A percentile compares a stretch with the other conserved stretches of the same genome.
phyloP scores from a whole-genome alignment of 2,888 invertebrate species.

The Automeris io region DNA sequence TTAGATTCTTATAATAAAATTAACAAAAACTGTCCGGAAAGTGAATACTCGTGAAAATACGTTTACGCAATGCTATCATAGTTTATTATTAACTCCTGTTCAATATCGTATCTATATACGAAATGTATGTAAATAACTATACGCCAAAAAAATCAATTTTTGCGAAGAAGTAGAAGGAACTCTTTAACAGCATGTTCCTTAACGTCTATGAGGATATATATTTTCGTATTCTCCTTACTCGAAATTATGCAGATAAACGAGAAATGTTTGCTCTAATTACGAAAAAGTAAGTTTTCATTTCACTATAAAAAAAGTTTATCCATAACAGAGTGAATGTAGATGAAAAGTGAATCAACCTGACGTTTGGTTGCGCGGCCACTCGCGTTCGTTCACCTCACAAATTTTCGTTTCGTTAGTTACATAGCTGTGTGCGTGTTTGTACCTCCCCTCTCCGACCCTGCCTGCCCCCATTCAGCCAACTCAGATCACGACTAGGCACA shows the following conservation, averaged over 20 bases:
- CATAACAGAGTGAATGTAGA: slow-evolving; percentile 59
- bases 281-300: slow-evolving; percentile 50
- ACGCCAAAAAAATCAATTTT: too few species aligned
- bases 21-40: too few species aligned
- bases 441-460: slow-evolving; percentile 24
- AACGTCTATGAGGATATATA: too few species aligned
- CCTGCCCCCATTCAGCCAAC: slow-evolving; percentile 51
- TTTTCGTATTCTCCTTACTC: too few species aligned
- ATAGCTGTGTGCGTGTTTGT: slow-evolving; percentile 47
- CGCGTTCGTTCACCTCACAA: slow-evolving; percentile 72
- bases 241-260: background rate
- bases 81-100: background rate
- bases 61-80: too few species aligned
- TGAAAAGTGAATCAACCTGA: slow-evolving; percentile 77
- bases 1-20: too few species aligned
- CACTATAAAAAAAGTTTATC: slow-evolving; percentile 37
- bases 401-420: slow-evolving; percentile 74
- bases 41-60: too few species aligned
- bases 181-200: too few species aligned
- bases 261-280: background rate
- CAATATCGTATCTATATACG: background rate
- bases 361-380: slow-evolving; percentile 68
- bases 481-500: slow-evolving; percentile 52
- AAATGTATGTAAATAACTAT: background rate
- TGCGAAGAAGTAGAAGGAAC: too few species aligned